Percentiles rank a stretch among this genome's conserved stretches.
phyloP scores from a whole-genome alignment of 2,888 invertebrate species.

The Eupithecia exiguata region DNA sequence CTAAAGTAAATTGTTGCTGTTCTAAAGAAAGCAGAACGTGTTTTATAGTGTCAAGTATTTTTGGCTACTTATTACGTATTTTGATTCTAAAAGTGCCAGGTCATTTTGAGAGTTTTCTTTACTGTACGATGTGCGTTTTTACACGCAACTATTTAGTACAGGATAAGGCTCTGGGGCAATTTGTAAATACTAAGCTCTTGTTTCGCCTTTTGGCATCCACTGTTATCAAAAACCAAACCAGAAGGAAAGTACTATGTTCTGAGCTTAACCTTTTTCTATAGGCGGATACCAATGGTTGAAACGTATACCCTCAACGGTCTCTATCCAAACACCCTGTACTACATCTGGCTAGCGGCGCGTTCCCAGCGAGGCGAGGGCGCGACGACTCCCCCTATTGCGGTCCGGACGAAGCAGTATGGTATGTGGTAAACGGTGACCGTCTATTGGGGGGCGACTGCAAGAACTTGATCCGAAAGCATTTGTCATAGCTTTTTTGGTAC shows the following conservation, averaged over 20 bases:
- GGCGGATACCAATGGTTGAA: conserved; percentile 91
- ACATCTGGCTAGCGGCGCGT: conserved; percentile 97
- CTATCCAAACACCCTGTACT: conserved; percentile 98
- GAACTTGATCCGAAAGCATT: conserved; percentile 30
- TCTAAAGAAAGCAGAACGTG: background rate
- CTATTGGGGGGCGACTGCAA: conserved; percentile 20
- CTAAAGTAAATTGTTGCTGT: too few relatives aligned
- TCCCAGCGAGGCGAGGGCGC: conserved; percentile 97
- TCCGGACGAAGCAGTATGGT: conserved; percentile 99
- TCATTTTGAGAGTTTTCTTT: background rate
- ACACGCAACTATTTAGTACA: background rate
- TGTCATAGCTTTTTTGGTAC: background rate
- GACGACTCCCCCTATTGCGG: conserved; percentile 96
- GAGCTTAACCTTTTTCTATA: conserved; percentile 45
- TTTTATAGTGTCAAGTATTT: background rate
- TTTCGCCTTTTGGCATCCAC: background rate
- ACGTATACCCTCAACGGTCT: conserved; percentile 94
- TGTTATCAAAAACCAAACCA: background rate
- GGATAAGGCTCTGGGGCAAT: background rate
- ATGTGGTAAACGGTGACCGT: conserved; percentile 78
- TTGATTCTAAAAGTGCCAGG: background rate
- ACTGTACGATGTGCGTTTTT: background rate
- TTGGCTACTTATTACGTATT: background rate
- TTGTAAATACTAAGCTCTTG: background rate
- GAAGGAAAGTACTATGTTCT: background rate